Conservation (phyloP, 2,797 vertebrate species). For the Diplodus sargus region DNA sequence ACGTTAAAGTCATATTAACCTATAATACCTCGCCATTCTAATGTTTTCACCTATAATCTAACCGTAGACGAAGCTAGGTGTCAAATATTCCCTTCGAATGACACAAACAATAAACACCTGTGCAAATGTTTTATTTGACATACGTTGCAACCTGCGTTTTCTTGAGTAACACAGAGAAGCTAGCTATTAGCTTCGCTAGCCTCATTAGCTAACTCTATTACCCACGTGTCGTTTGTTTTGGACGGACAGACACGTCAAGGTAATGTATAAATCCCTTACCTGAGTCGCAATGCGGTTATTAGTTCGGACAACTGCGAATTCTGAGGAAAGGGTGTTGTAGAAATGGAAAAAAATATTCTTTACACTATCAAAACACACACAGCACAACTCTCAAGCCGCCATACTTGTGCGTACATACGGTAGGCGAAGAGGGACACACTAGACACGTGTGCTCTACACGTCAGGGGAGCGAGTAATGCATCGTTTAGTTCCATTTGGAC, state of each 20-base stretch:
- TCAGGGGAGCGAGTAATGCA: neutral
- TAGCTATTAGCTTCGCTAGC: slow-evolving; percentile 45
- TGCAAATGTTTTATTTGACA: neutral
- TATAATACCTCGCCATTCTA: neutral
- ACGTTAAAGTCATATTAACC: neutral
- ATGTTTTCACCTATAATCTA: neutral
- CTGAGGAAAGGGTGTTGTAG: rapidly evolving
- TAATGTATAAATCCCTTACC: slow-evolving; percentile 32
- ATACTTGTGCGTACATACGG: slow-evolving; percentile 66
- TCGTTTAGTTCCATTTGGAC: too few species aligned
- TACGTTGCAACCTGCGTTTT: rapidly evolving
- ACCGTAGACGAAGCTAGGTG: rapidly evolving
- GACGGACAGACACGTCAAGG: neutral
- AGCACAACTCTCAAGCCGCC: slow-evolving; percentile 61
- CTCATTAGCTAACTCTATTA: slow-evolving; percentile 27
- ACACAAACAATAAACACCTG: neutral
- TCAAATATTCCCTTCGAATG: rapidly evolving
- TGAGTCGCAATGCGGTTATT: neutral
- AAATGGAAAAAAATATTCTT: neutral
- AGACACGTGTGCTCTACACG: neutral
- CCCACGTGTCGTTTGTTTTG: slow-evolving; percentile 70
- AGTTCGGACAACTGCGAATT: neutral
- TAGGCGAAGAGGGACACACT: slow-evolving; percentile 59
- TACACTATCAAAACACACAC: slow-evolving; percentile 54
- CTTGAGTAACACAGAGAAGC: neutral